Percentiles rank a stretch among this genome's conserved stretches.
phyloP scores from a whole-genome alignment of 2,797 vertebrate genomes.

The Mormyrus proboscirostris region DNA sequence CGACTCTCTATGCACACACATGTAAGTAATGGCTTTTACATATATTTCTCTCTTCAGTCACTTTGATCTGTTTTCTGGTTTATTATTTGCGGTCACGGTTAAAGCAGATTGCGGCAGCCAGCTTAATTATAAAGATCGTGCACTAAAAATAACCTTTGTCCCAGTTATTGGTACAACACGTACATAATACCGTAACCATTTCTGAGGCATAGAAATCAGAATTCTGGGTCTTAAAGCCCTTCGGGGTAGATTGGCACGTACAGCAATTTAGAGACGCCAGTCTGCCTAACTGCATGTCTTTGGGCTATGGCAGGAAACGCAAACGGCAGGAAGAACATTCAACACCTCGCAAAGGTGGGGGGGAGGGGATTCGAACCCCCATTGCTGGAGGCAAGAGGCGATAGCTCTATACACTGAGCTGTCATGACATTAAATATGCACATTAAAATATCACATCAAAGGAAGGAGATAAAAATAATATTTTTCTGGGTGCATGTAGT shows the following conservation, averaged over 20 bases:
- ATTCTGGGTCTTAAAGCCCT: background rate
- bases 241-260: background rate
- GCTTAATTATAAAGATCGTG: background rate
- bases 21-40: background rate
- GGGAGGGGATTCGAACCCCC: background rate
- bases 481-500: background rate
- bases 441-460: background rate
- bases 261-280: background rate
- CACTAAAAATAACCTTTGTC: slow-evolving; percentile 9
- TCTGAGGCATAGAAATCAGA: background rate
- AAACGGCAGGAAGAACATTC: background rate
- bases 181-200: background rate
- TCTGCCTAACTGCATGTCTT: background rate
- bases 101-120: background rate
- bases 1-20: background rate
- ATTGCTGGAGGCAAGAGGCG: background rate
- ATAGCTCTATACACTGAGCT: background rate
- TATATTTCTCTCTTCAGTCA: background rate
- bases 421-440: background rate
- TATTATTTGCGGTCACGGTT: background rate
- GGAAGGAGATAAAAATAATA: background rate
- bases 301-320: background rate
- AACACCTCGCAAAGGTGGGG: background rate
- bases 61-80: background rate
- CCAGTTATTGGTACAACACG: background rate